These are phyloP conservation scores for Stercorarius parasiticus DNA, from an alignment of 2,113 vertebrate species.

Conservation along the genomic window DNA sequence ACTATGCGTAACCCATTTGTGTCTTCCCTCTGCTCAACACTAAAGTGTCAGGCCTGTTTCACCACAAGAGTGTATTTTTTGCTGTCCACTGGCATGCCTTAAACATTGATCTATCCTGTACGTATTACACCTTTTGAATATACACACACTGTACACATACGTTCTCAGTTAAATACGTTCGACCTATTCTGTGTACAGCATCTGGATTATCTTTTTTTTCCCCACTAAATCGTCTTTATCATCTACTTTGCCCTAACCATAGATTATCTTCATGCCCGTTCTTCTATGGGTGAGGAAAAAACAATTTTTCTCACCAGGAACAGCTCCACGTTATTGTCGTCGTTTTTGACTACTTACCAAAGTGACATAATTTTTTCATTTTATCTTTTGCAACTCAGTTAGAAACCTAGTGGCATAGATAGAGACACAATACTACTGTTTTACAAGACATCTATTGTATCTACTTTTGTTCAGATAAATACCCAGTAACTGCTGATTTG, in stretches of 20 bases:
- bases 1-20: neutral
- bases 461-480: conserved; percentile 79
- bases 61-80: neutral
- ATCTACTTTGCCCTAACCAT: neutral
- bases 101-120: neutral
- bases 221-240: neutral
- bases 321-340: neutral
- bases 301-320: conserved; percentile 8
- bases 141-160: neutral
- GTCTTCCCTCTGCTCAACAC: conserved; percentile 14
- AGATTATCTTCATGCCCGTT: neutral
- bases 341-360: conserved; percentile 65
- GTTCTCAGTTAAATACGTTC: neutral
- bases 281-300: neutral
- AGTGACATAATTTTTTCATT: conserved; percentile 80
- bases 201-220: neutral
- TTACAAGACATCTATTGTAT: conserved; percentile 78
- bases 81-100: conserved; percentile 10
- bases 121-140: neutral
- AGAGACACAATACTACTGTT: conserved; percentile 82
- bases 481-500: conserved; percentile 80
- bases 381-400: conserved; percentile 83
- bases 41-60: neutral
- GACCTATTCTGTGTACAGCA: neutral
- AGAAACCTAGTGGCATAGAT: conserved; percentile 83